Base-by-base conservation (phyloP, 2,888 invertebrate genomes). In the Pomacea canaliculata region DNA sequence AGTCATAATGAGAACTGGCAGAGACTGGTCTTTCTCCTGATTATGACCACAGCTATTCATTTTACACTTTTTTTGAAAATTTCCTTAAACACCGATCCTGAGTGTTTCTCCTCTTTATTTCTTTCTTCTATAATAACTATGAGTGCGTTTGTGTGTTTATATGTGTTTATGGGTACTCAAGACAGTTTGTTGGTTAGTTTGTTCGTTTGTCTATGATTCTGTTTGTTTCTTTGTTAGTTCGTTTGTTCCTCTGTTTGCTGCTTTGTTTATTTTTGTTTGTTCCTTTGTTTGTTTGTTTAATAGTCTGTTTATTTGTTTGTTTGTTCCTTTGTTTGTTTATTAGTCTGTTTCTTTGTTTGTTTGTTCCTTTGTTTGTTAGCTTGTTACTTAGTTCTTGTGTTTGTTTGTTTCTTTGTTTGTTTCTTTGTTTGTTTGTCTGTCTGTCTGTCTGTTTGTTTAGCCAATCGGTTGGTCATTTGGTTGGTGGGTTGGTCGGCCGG, bases 341-440 rank as follows among this genome's bases (percentile, higher is more conserved):
- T 23, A 23, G 23, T 23, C 23, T 23, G 60, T 60, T 12, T 65
- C 23, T 23, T 23, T 23, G 23, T 23, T 23, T 23, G 23, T 23
- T 23, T 23, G 23, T 23, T 23, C 0, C 0, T 23, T 23, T 23
- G 23, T 23, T 23, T 0, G 23, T 23, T 23, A 23, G 23, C 23
- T 23, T 23, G 0, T 23, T 23, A 23, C 3, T 65, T 19, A n/a
- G 65, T 65, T 19, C 23, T 2, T 65, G 65, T 65, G 65, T 65
- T 19, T 65, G 65, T 65, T 19, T n/a, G n/a, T 65, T 19, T 65
- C n/a, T n/a, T n/a, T n/a, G n/a, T n/a, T n/a, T 65, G 65, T 65
- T 1, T 65, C 3, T 65, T 1, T 65, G 65, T 65, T 1, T 65
- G 65, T 65, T 1, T 65, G 65, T 65, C n/a, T 65, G 65, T 65